These are phyloP conservation scores for Papilio protenor DNA, from an alignment of 2,888 invertebrate species.

Conservation along the genomic window DNA sequence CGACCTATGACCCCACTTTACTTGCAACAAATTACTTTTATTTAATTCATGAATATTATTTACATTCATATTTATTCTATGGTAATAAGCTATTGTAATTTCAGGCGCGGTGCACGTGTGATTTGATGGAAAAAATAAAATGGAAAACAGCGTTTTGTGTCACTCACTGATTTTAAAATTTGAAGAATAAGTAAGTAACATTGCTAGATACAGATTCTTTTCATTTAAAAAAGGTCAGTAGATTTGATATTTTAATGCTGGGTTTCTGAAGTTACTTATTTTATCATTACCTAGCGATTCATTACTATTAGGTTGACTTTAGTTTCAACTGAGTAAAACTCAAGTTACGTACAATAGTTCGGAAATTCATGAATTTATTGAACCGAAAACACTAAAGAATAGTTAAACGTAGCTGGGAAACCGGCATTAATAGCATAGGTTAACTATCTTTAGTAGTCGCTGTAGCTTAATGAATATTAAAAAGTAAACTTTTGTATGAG, in stretches of 20 bases:
- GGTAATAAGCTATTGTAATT: not conserved
- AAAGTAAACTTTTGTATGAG: not conserved
- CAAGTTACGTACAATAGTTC: too few species aligned
- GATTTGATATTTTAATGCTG: not conserved
- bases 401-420: too few species aligned
- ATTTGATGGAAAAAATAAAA: not conserved
- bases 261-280: too few species aligned
- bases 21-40: not conserved
- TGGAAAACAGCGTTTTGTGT: not conserved
- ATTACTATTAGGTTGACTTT: too few species aligned
- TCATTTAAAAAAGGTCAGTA: not conserved
- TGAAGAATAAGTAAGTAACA: too few species aligned
- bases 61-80: not conserved
- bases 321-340: too few species aligned
- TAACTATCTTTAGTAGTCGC: not conserved
- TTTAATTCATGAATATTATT: not conserved
- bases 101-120: not conserved
- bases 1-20: conserved; percentile 30
- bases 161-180: not conserved
- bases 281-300: too few species aligned
- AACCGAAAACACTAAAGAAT: too few species aligned
- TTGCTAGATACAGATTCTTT: not conserved
- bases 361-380: too few species aligned
- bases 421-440: not conserved
- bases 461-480: not conserved